Conservation (phyloP, 1,140 invertebrate genomes). For the Papilio xuthus region DNA sequence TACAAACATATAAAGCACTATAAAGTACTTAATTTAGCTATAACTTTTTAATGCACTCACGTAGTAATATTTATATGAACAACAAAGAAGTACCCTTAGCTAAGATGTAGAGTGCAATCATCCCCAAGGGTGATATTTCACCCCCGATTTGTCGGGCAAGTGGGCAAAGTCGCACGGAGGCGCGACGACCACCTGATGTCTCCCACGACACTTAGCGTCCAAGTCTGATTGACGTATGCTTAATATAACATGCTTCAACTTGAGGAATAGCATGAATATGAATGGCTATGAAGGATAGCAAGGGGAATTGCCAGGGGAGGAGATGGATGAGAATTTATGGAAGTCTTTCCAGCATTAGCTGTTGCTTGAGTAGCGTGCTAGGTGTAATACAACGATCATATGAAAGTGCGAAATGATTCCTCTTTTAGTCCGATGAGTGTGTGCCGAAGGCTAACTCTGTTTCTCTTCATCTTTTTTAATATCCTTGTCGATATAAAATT, state of each 20-base stretch:
- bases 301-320: neutral
- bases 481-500: too few relatives aligned
- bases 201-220: constrained; percentile 58
- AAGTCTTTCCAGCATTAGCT: too few relatives aligned
- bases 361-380: too few relatives aligned
- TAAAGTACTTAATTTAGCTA: too few relatives aligned
- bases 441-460: too few relatives aligned
- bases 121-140: constrained; percentile 44
- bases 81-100: neutral
- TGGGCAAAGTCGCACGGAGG: constrained; percentile 37
- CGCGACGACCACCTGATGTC: constrained; percentile 44
- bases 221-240: constrained; percentile 36
- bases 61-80: neutral
- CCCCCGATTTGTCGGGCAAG: constrained; percentile 47
- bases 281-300: neutral
- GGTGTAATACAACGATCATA: too few relatives aligned
- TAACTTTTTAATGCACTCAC: neutral
- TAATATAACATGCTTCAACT: constrained; percentile 10
- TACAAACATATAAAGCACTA: too few relatives aligned
- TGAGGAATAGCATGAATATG: too few relatives aligned
- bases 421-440: too few relatives aligned
- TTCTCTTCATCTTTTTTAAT: too few relatives aligned
- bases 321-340: neutral
- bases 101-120: neutral
- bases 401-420: too few relatives aligned